Base-by-base conservation (phyloP, 1,140 invertebrate genomes). In the Notospermus geniculatus region DNA sequence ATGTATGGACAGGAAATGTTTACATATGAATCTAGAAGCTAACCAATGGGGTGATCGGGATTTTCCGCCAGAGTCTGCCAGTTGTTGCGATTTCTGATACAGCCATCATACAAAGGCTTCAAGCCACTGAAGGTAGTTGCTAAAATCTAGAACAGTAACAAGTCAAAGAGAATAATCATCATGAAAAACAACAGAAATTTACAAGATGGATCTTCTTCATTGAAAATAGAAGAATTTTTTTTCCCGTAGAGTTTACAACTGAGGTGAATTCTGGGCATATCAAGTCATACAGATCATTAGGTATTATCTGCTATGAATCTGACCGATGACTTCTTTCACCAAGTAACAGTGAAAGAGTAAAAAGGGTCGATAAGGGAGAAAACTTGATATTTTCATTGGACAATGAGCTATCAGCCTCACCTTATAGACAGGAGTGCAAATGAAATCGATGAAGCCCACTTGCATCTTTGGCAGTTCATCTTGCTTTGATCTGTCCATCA, bases 381-480 rank as follows among this genome's bases (percentile, higher is more conserved):
- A 36, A 2, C 23, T 27, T 9, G 29, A 50, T 46, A 54, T 30
- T n/a, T 25, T 29, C 27, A 56, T 17, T 19, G 62, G 29, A n/a
- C 17, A 22, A 59, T 25, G 22, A 28, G 7, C 2, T 23, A 15
- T 19, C 7, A 23, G 9, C 54, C 29, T 15, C 50, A 23, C 91
- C 72, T 88, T 88, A 82, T 95, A 97, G 1, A 97, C 83, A 0
- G 93, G 93, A 63, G 93, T 72, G 75, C 93, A 97, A 64, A 96
- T 95, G 36, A 90, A 88, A 76, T 96, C 92, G 61, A 97, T 97
- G 77, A 96, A 97, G 2, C 91, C 91, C 0, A 97, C 91, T 84
- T 96, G 93, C 92, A 97, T 95, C 79, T 93, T 90, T 0, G 93
- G 93, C 2, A 97, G 78, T 74, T 95, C 91, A 72, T 95, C 92